phyloP scores from a whole-genome alignment of 2,113 vertebrate genomes.

The Oryzias javanicus region DNA sequence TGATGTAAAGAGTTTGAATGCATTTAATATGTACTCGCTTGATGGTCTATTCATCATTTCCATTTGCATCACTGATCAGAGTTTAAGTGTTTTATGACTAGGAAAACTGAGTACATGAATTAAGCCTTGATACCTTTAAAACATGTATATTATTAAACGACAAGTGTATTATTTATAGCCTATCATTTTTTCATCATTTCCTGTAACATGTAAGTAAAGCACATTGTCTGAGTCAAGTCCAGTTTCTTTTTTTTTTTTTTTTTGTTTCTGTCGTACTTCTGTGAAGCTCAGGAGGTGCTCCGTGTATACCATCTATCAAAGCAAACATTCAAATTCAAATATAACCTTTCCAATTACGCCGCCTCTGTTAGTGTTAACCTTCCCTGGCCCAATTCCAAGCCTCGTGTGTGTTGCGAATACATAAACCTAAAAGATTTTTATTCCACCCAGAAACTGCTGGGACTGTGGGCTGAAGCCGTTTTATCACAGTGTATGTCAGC shows the following conservation, averaged over 20 bases:
- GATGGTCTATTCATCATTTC: no score
- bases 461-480: constrained; percentile 9
- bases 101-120: neutral
- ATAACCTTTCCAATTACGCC: constrained; percentile 49
- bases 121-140: constrained; percentile 23
- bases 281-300: neutral
- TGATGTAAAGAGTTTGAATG: no score
- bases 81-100: no score
- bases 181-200: neutral
- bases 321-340: constrained; percentile 46
- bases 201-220: constrained; percentile 45
- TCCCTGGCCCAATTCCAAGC: constrained; percentile 13
- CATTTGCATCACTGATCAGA: no score
- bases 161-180: constrained; percentile 52
- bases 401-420: constrained; percentile 22
- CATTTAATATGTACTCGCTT: no score
- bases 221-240: constrained; percentile 34
- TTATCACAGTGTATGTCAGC: constrained; percentile 10
- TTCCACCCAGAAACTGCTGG: constrained; percentile 8
- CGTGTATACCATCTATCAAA: constrained; percentile 36
- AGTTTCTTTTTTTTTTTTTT: constrained; percentile 37
- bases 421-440: constrained; percentile 39
- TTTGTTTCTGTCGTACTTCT: constrained; percentile 35
- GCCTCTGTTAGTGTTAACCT: constrained; percentile 30
- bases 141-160: constrained; percentile 47